Evolutionary conservation across 2,888 invertebrate genomes (phyloP), one percentile per base, ranked within the genome.

Genomic region (Hylaea fasciaria): DNA sequence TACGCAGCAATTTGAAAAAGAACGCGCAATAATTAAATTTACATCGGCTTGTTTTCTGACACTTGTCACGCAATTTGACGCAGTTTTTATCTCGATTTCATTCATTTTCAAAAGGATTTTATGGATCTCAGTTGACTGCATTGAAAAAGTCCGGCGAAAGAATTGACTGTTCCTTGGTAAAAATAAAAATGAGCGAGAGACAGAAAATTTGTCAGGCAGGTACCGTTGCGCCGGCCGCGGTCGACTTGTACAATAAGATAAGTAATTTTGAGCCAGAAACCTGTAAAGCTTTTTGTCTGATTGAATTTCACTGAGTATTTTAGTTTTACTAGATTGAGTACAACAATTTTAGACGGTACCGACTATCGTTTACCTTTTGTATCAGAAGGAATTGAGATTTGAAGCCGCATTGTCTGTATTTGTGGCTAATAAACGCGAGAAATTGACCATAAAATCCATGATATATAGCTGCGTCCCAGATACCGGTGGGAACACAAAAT

Each of bases 221-320:
- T 80, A 81, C 82, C 82, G 81, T 81, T 82, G 70, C 45, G 58
- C 60, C 54, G 69, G 75, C 78, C 69, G 76, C 73, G 78, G 77
- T 78, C 71, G 76, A 69, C 62, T 70, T 69, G 65, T 72, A 76
- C 71, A 74, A 78, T 69, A 75, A 73, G 69, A 77, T 65, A 59
- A 75, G 63, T 65, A 61, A 63, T 69, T 68, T 66, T 54, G 41
- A 64, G 63, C 57, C 53, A 71, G 69, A 71, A 75, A 68, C 62
- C 66, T 65, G 64, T 52, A 66, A 69, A 63, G 55, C 61, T 64
- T 66, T 65, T 63, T 64, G 60, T 63, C 51, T 57, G 50, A 56
- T 62, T 64, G 62, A 70, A 70, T 71, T 62, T 57, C 58, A 65
- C 45, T 37, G 58, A 63, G 62, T 59, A 57, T 50, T 45, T 53